Evolutionary conservation across 2,888 invertebrate genomes (phyloP).

Genomic region (Acanthoscelides obtectus): DNA sequence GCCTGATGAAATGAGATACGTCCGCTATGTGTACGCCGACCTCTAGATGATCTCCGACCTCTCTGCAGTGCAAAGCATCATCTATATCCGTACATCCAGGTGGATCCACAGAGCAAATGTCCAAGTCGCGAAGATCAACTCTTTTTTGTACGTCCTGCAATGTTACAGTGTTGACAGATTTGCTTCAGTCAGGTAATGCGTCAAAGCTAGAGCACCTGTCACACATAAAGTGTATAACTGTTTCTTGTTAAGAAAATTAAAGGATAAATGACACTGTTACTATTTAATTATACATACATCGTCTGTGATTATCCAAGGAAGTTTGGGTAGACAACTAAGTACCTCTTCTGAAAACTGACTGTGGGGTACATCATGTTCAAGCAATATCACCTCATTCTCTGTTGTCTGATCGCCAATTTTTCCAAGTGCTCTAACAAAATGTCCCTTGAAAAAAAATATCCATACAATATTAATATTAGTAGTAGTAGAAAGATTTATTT

Average conservation of each 20-base stretch:
- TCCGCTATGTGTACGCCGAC: constrained; percentile 99
- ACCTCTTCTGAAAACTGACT: constrained; percentile 93
- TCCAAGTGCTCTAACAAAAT: constrained; percentile 91
- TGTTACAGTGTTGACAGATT: neutral
- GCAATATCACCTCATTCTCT: constrained; percentile 91
- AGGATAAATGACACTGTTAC: too few species aligned
- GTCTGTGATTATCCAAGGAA: constrained; percentile 85
- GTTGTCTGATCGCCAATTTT: constrained; percentile 90
- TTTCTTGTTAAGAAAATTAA: too few species aligned
- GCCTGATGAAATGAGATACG: constrained; percentile 94
- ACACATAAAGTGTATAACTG: too few species aligned
- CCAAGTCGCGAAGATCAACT: constrained; percentile 77
- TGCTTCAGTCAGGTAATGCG: too few species aligned
- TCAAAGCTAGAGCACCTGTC: too few species aligned
- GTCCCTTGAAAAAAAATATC: constrained; percentile 57
- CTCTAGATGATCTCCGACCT: constrained; percentile 68
- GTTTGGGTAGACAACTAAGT: constrained; percentile 79
- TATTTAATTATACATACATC: constrained; percentile 53
- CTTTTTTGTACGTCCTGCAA: constrained; percentile 70
- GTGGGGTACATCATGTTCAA: constrained; percentile 97
- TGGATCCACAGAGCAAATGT: constrained; percentile 95
- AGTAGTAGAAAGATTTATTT: too few species aligned
- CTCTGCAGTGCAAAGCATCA: constrained; percentile 90
- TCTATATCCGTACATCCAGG: constrained; percentile 99
- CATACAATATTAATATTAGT: neutral